phyloP scores from a whole-genome alignment of 2,113 vertebrate genomes.

The Neotoma lepida region DNA sequence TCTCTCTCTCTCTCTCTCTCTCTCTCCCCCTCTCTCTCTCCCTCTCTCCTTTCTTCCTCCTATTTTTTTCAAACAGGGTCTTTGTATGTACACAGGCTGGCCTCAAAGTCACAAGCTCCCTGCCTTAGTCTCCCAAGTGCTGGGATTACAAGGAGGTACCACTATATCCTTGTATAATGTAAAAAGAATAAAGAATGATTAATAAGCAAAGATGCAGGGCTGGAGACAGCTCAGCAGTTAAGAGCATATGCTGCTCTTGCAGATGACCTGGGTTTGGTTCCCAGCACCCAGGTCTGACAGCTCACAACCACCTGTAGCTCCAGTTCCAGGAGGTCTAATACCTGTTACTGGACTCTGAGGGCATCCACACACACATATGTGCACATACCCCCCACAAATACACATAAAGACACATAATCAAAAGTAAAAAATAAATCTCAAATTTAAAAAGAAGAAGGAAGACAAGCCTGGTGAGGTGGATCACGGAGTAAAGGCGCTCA shows the following conservation, averaged over 20 bases:
- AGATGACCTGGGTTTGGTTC: background rate
- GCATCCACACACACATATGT: background rate
- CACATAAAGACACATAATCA: background rate
- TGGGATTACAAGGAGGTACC: background rate
- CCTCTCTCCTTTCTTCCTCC: background rate
- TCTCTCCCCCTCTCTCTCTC: background rate
- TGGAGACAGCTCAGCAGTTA: background rate
- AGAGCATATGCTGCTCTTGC: background rate
- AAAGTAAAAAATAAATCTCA: background rate
- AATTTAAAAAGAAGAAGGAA: background rate
- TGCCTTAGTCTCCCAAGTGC: background rate
- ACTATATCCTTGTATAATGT: background rate
- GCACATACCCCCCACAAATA: background rate
- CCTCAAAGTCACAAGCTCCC: background rate
- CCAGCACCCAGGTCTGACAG: background rate
- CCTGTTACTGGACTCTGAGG: background rate
- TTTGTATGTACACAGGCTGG: background rate
- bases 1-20: background rate
- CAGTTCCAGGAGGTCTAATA: background rate
- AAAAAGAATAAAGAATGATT: background rate
- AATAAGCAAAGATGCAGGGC: background rate
- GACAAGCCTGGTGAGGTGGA: background rate
- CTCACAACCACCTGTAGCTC: background rate
- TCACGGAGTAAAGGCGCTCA: background rate
- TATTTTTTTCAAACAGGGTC: background rate